Evolutionary conservation across 2,888 invertebrate species (phyloP), one percentile per base, ranked within the genome.

Genomic region (Nymphalis polychloros): DNA sequence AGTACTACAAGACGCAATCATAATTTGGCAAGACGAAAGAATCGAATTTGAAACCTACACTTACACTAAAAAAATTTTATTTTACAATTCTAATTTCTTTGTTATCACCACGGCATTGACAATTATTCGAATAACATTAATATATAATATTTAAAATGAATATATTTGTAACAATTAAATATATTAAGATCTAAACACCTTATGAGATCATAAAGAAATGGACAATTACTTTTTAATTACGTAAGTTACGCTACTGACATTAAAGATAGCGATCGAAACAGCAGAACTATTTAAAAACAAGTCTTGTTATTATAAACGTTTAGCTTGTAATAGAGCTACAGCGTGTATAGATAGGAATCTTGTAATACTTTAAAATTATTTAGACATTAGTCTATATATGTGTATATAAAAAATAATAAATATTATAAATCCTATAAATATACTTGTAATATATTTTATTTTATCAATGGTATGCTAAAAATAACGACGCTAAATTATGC

Each of bases 21-120:
- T 41, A 57, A 57, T 41, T 57, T 35, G 53, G 31, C 53, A 57
- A 41, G 41, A 41, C 10, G 19, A 57, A 57, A 35, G 41, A 19
- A 41, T 57, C 41, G 19, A 57, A 41, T 57, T 50, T 46, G 59
- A 60, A 27, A 63, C n/a, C n/a, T 27, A 55, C 27, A 27, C 17
- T 27, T 31, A 19, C 3, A 19, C 41, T 47, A 61, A 17, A 52
- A 35, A 41, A 49, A 19, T 17, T 31, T 31, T 69, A 78, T 77
- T 71, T 76, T 80, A 81, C 81, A 84, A 78, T 71, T 80, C 81
- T 84, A 86, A 78, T 79, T 76, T 52, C 84, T 82, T 82, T 84
- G 80, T 80, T 86, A 86, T 84, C 86, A 87, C 86, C 86, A 85
- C 85, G 84, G 84, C 84, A 85, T 86, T 87, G 82, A 84, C 81